Percentiles rank a stretch among this genome's conserved stretches.
Evolutionary conservation across 2,888 invertebrate species (phyloP).

Genomic region (Trissonchulus latispiculum): DNA sequence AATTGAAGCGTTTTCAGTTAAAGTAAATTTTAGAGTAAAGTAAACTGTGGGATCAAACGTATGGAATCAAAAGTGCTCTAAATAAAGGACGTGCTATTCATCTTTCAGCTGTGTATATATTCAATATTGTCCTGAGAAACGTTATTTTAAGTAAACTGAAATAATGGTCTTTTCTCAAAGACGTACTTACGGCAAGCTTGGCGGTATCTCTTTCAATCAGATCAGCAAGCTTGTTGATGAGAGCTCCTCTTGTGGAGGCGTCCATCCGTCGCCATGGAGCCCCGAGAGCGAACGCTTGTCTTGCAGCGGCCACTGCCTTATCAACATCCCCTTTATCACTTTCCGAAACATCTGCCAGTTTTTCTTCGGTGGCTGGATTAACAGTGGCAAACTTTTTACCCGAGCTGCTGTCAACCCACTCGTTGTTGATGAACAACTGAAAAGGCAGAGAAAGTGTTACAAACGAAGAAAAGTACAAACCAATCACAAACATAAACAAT

Average conservation of each 20-base stretch:
- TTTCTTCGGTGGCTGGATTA: slow-evolving; percentile 68
- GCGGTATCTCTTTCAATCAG: slow-evolving; percentile 52
- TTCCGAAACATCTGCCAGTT: slow-evolving; percentile 66
- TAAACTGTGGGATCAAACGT: no score
- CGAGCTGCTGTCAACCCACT: slow-evolving; percentile 74
- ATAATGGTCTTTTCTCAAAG: no score
- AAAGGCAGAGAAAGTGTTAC: no score
- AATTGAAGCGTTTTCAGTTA: no score
- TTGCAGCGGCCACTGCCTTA: slow-evolving; percentile 50
- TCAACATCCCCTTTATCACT: slow-evolving; percentile 60
- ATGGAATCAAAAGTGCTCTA: no score
- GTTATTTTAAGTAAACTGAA: no score
- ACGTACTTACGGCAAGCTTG: slow-evolving; percentile 50
- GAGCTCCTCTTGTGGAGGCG: slow-evolving; percentile 49
- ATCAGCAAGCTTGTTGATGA: slow-evolving; percentile 51
- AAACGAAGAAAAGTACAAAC: no score
- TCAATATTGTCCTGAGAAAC: no score
- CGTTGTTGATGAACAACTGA: slow-evolving; percentile 84
- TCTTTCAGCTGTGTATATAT: no score
- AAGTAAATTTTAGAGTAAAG: no score
- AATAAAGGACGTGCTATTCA: no score
- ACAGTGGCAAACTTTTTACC: slow-evolving; percentile 73
- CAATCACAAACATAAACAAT: no score
- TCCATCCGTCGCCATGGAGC: slow-evolving; percentile 53
- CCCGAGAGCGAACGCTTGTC: slow-evolving; percentile 48